phyloP scores from a whole-genome alignment of 2,113 vertebrate genomes.

The Aspiorhynchus laticeps region DNA sequence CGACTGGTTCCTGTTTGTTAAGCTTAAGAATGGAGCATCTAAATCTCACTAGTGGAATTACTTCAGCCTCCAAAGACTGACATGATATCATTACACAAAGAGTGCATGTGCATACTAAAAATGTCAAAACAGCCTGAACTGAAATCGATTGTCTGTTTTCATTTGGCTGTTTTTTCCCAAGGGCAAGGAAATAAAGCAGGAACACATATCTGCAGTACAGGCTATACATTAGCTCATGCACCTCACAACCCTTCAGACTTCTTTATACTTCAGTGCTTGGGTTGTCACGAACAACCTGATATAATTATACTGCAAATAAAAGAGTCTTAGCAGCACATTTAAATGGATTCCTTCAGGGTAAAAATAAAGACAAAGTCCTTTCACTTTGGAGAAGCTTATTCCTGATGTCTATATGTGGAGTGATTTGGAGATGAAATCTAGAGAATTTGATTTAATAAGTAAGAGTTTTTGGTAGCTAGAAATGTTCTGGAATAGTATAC shows the following conservation, averaged over 20 bases:
- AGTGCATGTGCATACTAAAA: neutral
- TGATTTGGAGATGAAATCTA: neutral
- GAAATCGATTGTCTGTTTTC: neutral
- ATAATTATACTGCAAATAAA: neutral
- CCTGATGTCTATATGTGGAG: neutral
- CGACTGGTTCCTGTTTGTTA: neutral
- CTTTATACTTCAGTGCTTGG: neutral
- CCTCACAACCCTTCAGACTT: neutral
- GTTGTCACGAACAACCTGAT: conserved; percentile 16
- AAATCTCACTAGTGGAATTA: neutral
- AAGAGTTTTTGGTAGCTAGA: neutral
- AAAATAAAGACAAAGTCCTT: neutral
- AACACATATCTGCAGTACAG: neutral
- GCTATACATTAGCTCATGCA: neutral
- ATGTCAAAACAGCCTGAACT: conserved; percentile 11
- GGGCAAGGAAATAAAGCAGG: neutral
- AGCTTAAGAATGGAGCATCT: neutral
- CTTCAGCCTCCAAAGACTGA: neutral
- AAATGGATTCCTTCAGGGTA: neutral
- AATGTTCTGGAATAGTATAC: too few relatives aligned
- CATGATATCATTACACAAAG: neutral
- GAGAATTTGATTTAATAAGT: neutral
- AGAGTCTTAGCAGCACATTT: neutral
- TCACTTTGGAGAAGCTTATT: neutral
- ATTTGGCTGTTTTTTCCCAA: neutral